Evolutionary conservation across 2,888 invertebrate species (phyloP), one percentile per base, ranked within the genome.

Genomic region (Caradrina clavipalpis): DNA sequence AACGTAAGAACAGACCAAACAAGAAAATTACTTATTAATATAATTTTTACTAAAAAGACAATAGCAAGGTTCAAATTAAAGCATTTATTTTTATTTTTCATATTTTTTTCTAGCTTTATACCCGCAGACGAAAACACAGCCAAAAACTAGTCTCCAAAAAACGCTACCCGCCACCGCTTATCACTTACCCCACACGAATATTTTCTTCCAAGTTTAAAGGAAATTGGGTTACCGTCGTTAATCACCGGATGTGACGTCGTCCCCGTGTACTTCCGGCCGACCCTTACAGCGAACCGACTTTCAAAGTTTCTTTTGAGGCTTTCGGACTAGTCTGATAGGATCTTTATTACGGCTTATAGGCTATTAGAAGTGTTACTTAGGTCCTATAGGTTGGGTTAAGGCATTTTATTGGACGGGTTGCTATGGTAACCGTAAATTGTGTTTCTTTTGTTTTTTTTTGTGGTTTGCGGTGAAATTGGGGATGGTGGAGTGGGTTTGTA

Each of bases 211-310:
- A 92, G 84, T 91, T 91, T 91, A 90, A 90, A 91, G 92, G 91
- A 91, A 92, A 92, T 92, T 92, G 92, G 91, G 92, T 91, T 90
- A 87, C 83, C 81, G 86, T 90, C 93, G 91, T 92, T 93, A 92
- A 92, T 93, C 92, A 92, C 92, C 81, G 92, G 92, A 91, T 86
- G 90, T 91, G 92, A 92, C 92, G 86, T 83, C 84, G 83, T 83
- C 82, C 21, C 85, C 84, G 81, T 79, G 84, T 86, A 85, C 89
- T 90, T 90, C 90, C 90, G 87, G 86, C 77, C 79, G 82, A 80
- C 78, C 77, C 81, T 79, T 72, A 76, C 67, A 55, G 68, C 74
- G 68, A 72, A 77, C 73, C 78, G 80, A 80, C 83, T 80, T 78
- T 71, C 65, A 73, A 85, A 68, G 77, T 82, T 80, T 72, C 82